Base-by-base conservation (phyloP, 2,797 vertebrate species). In the Pelodytes ibericus region DNA sequence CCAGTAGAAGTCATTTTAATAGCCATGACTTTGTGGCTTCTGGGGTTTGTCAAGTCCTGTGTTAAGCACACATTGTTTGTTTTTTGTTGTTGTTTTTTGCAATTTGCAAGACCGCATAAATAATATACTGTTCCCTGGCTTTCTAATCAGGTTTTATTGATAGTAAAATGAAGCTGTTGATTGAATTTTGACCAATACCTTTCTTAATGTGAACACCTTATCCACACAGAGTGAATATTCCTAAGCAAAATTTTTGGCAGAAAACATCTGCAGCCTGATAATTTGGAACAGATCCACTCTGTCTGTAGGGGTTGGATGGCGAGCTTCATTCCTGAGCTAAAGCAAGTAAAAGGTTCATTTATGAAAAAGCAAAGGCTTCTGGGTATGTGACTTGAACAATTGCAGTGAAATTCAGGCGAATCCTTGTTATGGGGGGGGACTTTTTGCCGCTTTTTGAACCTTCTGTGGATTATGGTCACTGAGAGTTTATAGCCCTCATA, bases 221-320 rank as follows among this genome's bases (percentile, higher is more conserved):
- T 44, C 1, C 15, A 44, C 8, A 16, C 41, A 44, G 15, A 66
- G 60, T 24, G 61, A 73, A 62, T 47, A 41, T 68, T 72, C 31
- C 65, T 79, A 31, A 44, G 62, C 71, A 57, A 29, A 61, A 69
- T 63, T 57, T n/a, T 79, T 63, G 33, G 29, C 77, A 68, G 77
- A 64, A 73, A 79, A 79, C 77, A 73, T 79, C 77, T 79, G 77
- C 65, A 61, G 64, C n/a, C 47, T 31, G 77, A 69, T 79, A 73
- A 79, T 79, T 79, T 79, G 77, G 71, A 79, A 69, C 71, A 79
- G 63, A 73, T 69, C 64, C 65, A 74, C 27, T 29, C 31, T 36
- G 39, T 72, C 76, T 53, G 51, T 22, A 56, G 77, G 44, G 71
- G 68, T 74, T 63, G 63, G 77, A n/a, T 63, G 33, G 24, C 41